Evolutionary conservation across 2,888 invertebrate genomes (phyloP).

Genomic region (Nomada ruficornis): DNA sequence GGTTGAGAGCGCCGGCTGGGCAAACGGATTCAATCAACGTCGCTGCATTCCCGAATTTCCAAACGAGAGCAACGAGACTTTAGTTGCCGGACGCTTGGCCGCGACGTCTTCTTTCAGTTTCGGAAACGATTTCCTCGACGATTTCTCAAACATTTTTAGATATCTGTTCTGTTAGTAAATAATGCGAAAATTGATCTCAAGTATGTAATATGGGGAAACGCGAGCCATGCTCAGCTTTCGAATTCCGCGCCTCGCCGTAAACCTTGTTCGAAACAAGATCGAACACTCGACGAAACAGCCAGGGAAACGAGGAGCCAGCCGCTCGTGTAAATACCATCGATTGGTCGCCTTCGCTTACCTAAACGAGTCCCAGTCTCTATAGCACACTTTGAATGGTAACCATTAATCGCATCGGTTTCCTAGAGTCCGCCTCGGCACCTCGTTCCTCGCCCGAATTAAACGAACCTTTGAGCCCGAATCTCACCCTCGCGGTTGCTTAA

Average conservation of each 20-base stretch:
- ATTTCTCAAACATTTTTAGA: too few relatives aligned
- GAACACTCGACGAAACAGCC: too few relatives aligned
- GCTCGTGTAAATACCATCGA: neutral
- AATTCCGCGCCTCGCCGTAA: too few relatives aligned
- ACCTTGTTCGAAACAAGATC: too few relatives aligned
- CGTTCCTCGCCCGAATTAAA: conserved; percentile 26
- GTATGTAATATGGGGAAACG: too few relatives aligned
- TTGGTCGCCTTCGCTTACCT: neutral
- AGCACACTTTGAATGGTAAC: neutral
- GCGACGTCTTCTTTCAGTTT: neutral
- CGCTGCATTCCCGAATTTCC: conserved; percentile 6
- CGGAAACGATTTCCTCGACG: too few relatives aligned
- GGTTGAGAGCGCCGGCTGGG: conserved; percentile 22
- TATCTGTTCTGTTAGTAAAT: too few relatives aligned
- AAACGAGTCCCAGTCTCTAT: neutral
- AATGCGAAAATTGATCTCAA: too few relatives aligned
- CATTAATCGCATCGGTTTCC: conserved; percentile 18
- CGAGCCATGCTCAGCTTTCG: too few relatives aligned
- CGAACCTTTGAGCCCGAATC: conserved; percentile 22
- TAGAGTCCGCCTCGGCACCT: neutral
- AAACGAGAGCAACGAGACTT: neutral
- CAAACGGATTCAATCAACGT: conserved; percentile 37
- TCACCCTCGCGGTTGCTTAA: conserved; percentile 1
- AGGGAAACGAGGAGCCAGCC: too few relatives aligned
- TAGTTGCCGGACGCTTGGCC: neutral